These are phyloP conservation scores for Morpho deidamia DNA, from an alignment of 2,888 invertebrate species.

Conservation along the genomic window DNA sequence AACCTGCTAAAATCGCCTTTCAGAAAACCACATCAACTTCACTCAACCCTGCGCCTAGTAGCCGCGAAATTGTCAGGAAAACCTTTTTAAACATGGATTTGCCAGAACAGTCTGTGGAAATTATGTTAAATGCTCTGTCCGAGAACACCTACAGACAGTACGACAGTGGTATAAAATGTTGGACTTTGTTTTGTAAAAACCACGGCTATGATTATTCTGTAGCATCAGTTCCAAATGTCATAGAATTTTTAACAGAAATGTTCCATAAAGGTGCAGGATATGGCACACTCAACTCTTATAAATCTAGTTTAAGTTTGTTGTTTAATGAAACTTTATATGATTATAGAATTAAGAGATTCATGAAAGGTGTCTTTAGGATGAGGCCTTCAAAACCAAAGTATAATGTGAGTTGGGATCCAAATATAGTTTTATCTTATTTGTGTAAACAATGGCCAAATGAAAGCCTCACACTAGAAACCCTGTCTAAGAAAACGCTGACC, in stretches of 20 bases:
- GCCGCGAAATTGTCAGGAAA: slow-evolving; percentile 17
- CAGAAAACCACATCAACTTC: slow-evolving; percentile 6
- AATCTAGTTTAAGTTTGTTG: slow-evolving; percentile 30
- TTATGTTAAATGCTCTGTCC: slow-evolving; percentile 16
- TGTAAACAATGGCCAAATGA: slow-evolving; percentile 22
- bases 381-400: slow-evolving; percentile 31
- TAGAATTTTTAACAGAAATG: slow-evolving; percentile 24
- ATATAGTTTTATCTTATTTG: slow-evolving; percentile 25
- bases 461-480: slow-evolving; percentile 16
- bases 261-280: slow-evolving; percentile 27
- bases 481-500: slow-evolving; percentile 27
- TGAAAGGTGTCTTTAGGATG: slow-evolving; percentile 29
- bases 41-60: slow-evolving; percentile 21
- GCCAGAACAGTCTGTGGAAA: neutral
- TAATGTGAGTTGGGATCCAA: slow-evolving; percentile 29
- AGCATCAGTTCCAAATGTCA: neutral
- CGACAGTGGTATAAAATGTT: slow-evolving; percentile 9
- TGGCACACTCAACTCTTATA: slow-evolving; percentile 27
- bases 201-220: slow-evolving; percentile 1
- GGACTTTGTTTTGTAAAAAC: slow-evolving; percentile 18
- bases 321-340: slow-evolving; percentile 26
- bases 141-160: slow-evolving; percentile 21
- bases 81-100: slow-evolving; percentile 2
- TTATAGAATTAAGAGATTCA: slow-evolving; percentile 22
- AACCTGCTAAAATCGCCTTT: neutral